Evolutionary conservation across 2,888 invertebrate genomes (phyloP), one percentile per base, ranked within the genome.

Genomic region (Axea sp.): DNA sequence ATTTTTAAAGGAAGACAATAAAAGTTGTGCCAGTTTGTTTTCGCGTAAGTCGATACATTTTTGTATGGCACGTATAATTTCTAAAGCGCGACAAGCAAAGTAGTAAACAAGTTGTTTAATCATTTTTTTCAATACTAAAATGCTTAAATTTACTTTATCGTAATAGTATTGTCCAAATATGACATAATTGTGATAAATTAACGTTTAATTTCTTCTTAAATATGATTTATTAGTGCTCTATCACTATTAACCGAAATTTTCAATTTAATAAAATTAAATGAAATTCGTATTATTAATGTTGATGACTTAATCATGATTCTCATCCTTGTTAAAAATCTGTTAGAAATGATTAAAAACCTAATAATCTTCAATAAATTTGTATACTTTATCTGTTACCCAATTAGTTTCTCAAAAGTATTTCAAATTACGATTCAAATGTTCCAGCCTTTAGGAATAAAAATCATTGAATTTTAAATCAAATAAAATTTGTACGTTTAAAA

Each of bases 91-190:
- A 3, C 33, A 33, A 51, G 51, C 47, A 51, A 64, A 64, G 30
- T 43, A 31, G 14, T 51, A 51, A 64, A 51, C 22, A 41, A 28
- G 49, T 41, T 35, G 3, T 51, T 43, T n/a, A 62, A 62, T 28
- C 49, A 22, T 39, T 41, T 30, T 26, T 47, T 7, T 17, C 59
- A 37, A 31, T 60, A 47, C 47, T 28, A 49, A 62, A 64, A 35
- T 26, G 31, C 33, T 11, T 33, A 41, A 51, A 17, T 14, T 51
- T 41, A 41, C 30, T 41, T 33, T 37, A 51, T 64, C 30, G n/a
- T 51, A 51, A 43, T 17, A 51, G 39, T 51, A 43, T 64, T 64
- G 51, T 41, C 33, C 17, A 51, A 64, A 33, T 41, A 33, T 41
- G 19, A 64, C 35, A 43, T 26, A 51, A 51, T 26, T 43, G 28